phyloP scores from a whole-genome alignment of 2,113 vertebrate species.

The Excalfactoria chinensis region DNA sequence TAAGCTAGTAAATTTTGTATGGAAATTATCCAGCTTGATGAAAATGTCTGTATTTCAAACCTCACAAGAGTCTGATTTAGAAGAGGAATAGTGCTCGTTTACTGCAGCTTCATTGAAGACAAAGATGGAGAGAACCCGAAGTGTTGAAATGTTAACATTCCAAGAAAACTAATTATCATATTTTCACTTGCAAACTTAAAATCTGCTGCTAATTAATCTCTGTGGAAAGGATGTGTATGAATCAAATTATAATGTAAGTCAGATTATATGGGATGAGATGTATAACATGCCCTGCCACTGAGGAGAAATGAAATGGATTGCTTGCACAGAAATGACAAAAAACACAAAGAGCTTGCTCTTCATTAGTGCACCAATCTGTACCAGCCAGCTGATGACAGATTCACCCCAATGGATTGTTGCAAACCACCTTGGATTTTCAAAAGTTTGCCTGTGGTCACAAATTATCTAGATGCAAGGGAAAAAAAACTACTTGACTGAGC shows the following conservation, averaged over 20 bases:
- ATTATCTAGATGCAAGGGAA: conserved; percentile 84
- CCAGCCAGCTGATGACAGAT: conserved; percentile 80
- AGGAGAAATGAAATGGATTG: conserved; percentile 59
- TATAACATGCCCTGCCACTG: conserved; percentile 15
- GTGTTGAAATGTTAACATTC: conserved; percentile 57
- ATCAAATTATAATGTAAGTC: conserved; percentile 66
- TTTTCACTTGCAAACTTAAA: conserved; percentile 73
- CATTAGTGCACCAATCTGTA: conserved; percentile 79
- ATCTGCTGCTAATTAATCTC: conserved; percentile 72
- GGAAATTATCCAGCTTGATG: conserved; percentile 68
- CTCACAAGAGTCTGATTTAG: conserved; percentile 69
- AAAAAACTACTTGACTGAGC: conserved; percentile 79
- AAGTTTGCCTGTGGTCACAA: conserved; percentile 83
- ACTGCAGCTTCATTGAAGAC: conserved; percentile 65
- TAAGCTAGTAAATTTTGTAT: conserved; percentile 68
- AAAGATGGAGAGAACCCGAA: conserved; percentile 59
- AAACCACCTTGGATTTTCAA: conserved; percentile 85
- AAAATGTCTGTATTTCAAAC: conserved; percentile 67
- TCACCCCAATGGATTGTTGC: conserved; percentile 77
- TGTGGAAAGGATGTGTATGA: conserved; percentile 62
- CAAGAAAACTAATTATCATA: conserved; percentile 66
- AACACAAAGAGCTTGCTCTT: conserved; percentile 65
- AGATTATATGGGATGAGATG: conserved; percentile 66
- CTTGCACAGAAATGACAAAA: conserved; percentile 22
- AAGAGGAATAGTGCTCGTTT: conserved; percentile 71